phyloP scores from a whole-genome alignment of 2,888 invertebrate genomes.

The Aspidiotus rigidus region DNA sequence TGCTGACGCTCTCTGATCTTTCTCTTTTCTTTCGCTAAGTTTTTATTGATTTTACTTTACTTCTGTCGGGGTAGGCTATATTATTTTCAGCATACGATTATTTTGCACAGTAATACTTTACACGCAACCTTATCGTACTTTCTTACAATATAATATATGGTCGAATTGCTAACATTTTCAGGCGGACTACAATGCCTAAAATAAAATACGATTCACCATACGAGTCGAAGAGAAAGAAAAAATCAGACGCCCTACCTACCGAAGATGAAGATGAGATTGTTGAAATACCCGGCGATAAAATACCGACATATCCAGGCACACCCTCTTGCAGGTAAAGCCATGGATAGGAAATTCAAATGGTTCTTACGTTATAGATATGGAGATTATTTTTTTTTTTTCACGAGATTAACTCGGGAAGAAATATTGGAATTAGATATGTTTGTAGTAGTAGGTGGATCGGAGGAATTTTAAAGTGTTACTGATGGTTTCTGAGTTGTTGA shows the following conservation, averaged over 20 bases:
- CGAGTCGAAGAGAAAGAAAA: constrained; percentile 70
- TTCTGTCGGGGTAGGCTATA: constrained; percentile 7
- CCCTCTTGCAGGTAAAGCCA: constrained; percentile 26
- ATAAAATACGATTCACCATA: constrained; percentile 68
- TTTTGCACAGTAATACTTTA: no score
- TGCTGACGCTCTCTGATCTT: constrained; percentile 24
- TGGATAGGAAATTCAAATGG: neutral
- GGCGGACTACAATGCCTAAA: constrained; percentile 73
- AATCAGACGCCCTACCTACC: constrained; percentile 49
- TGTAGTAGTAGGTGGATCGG: no score
- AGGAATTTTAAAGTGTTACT: no score
- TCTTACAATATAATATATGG: no score
- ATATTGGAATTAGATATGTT: no score
- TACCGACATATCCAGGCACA: constrained; percentile 27
- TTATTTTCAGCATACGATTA: no score
- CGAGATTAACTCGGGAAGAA: no score
- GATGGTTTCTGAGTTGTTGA: no score
- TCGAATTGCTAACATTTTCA: constrained; percentile 40
- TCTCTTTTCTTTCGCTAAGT: constrained; percentile 10
- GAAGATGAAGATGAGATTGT: constrained; percentile 26
- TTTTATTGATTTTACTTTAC: constrained; percentile 15
- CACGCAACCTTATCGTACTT: no score
- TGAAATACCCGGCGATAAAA: constrained; percentile 21
- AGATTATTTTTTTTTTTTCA: neutral
- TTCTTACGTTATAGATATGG: no score